A percentile compares a stretch with the other conserved stretches of the same genome.
These are phyloP conservation scores for Eleutherodactylus coqui DNA, from an alignment of 2,797 vertebrate species.

Conservation along the genomic window DNA sequence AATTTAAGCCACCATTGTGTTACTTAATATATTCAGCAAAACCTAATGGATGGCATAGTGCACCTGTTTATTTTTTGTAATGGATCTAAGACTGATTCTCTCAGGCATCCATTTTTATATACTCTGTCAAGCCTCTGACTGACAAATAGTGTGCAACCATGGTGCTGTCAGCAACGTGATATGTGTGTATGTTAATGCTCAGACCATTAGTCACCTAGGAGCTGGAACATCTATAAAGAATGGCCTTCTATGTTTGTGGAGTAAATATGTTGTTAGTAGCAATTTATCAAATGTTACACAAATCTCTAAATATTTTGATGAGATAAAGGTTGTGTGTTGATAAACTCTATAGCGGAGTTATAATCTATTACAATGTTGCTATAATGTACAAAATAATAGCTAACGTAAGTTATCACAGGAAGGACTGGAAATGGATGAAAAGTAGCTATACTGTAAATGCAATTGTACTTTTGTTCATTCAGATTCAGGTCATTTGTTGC, in stretches of 20 bases:
- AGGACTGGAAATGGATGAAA: neutral
- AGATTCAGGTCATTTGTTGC: neutral
- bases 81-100: neutral
- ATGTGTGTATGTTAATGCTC: conserved; percentile 20
- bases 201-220: neutral
- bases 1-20: neutral
- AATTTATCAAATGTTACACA: neutral
- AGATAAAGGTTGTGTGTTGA: neutral
- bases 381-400: neutral
- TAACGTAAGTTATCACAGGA: neutral
- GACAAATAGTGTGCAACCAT: conserved; percentile 14
- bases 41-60: neutral
- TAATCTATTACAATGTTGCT: neutral
- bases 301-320: neutral
- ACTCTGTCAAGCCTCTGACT: conserved; percentile 6
- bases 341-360: neutral
- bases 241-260: neutral
- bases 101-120: neutral
- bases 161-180: neutral
- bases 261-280: neutral
- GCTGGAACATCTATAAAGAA: conserved; percentile 11
- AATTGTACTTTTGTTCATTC: neutral
- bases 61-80: neutral
- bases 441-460: neutral
- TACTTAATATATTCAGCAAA: neutral